These are phyloP conservation scores for Pteria penguin DNA, from an alignment of 2,888 invertebrate species.

Conservation along the genomic window DNA sequence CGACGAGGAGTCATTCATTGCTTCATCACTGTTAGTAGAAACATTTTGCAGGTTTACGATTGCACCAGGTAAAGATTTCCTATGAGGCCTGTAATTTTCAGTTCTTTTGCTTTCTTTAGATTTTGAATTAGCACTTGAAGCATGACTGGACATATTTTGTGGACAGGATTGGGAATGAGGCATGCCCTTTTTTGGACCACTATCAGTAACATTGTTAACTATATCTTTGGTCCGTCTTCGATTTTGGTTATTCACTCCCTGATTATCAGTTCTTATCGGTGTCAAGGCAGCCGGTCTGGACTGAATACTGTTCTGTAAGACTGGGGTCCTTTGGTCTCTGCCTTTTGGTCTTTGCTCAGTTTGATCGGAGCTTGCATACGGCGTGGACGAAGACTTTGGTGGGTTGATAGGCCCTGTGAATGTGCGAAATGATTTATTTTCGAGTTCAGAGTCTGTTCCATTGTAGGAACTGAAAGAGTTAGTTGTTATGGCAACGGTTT, in stretches of 20 bases:
- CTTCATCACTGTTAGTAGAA: background rate
- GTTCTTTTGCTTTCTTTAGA: constrained; percentile 18
- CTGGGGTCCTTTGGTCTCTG: background rate
- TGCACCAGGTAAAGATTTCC: constrained; percentile 14
- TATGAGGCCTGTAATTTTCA: background rate
- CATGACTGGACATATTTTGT: constrained; percentile 30
- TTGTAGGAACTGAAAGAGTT: constrained; percentile 28
- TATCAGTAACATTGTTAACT: background rate
- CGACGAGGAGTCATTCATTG: constrained; percentile 14
- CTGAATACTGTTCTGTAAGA: background rate
- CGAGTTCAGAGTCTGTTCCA: constrained; percentile 14
- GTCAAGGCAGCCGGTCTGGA: background rate
- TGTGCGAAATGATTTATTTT: constrained; percentile 34
- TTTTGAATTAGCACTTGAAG: background rate
- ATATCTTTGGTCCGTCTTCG: background rate
- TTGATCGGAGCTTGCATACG: constrained; percentile 13
- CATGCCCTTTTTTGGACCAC: constrained; percentile 32
- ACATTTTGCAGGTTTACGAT: constrained; percentile 27
- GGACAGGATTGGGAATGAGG: constrained; percentile 56
- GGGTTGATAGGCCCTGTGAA: constrained; percentile 33
- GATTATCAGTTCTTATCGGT: background rate
- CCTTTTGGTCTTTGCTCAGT: background rate
- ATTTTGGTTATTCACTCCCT: background rate
- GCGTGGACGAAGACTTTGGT: constrained; percentile 38
- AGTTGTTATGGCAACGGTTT: constrained; percentile 44